Evolutionary conservation across 1,140 invertebrate species (phyloP), one percentile per base, ranked within the genome.

Genomic region (Drosophila carrolli): DNA sequence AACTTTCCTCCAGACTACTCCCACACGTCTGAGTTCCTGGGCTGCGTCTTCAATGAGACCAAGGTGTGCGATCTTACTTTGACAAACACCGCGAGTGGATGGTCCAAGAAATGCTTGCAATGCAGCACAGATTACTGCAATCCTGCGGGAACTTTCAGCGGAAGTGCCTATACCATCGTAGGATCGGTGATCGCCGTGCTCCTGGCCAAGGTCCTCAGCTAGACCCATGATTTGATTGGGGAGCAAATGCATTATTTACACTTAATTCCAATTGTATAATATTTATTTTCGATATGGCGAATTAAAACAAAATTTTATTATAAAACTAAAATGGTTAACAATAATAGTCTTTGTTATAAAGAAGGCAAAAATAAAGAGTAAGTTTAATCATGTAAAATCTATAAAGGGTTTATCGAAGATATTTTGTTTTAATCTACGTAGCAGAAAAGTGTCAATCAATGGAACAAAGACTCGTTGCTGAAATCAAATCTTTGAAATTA

Each of bases 81-180:
- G n/a, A 40, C 0, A 8, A 74, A 50, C 10, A n/a, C 40, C 0
- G 11, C 13, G 7, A 14, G 4, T 13, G 1, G 2, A 3, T 81
- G 60, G 51, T 0, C 0, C 0, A 55, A 5, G 19, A 9, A 4
- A 0, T 88, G 82, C 53, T 0, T 0, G 0, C 48, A 29, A 0
- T 86, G 83, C 57, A 35, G 37, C 29, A 13, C 2, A 0, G 57
- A 72, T n/a, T 58, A 68, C 5, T 85, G 81, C 41, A 81, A 67
- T 57, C 79, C 83, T 0, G 83, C 83, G 5, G 79, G 59, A 19
- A 83, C 72, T 14, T 80, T 67, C 5, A 88, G 83, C 50, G 58
- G 56, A 27, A 88, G 83, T 23, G 27, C 40, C 23, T 77, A 67
- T 16, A 79, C 75, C 2, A 82, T 86, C n/a, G 6, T 76, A 9